Evolutionary conservation across 2,113 vertebrate genomes (phyloP), one percentile per base, ranked within the genome.

Genomic region (Siniperca knerii): DNA sequence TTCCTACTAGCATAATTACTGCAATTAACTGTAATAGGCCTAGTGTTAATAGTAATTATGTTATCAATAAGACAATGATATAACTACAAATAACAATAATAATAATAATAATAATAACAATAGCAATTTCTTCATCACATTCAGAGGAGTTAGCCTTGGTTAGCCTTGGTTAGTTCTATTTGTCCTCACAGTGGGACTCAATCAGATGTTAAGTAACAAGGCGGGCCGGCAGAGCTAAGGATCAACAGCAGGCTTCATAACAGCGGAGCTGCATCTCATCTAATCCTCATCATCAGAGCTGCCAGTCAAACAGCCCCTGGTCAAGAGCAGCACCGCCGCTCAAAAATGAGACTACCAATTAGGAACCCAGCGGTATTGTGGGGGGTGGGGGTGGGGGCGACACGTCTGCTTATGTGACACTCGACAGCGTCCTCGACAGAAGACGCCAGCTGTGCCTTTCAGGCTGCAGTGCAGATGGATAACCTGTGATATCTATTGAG

Each of bases 401-500:
- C 42, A 55, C 7, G 48, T 50, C 77, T 42, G 52, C 65, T 48
- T 0, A 10, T 58, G 70, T 29, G 83, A 71, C 84, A 82, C 84
- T 91, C 29, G 52, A 44, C 72, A n/a, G 64, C 60, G 11, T 61
- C 46, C 55, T 86, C 29, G 37, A 75, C 66, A 68, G 75, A 87
- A 75, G 83, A 83, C 9, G 73, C 76, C 89, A 87, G 89, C 85
- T 83, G 91, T 57, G 68, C 74, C 74, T 90, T 86, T 89, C 82
- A 87, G 62, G 29, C 78, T 54, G 61, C 57, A 4, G 68, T 66
- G 81, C 81, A 83, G 76, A 89, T 67, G 83, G 62, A 72, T 90
- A 85, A 87, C 83, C 77, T 87, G 82, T 55, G 4, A 71, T 15
- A 82, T 85, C 78, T 40, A 73, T 23, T 42, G 82, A 83, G 79